Conservation (phyloP, 2,113 vertebrate species). For the Bubo bubo region DNA sequence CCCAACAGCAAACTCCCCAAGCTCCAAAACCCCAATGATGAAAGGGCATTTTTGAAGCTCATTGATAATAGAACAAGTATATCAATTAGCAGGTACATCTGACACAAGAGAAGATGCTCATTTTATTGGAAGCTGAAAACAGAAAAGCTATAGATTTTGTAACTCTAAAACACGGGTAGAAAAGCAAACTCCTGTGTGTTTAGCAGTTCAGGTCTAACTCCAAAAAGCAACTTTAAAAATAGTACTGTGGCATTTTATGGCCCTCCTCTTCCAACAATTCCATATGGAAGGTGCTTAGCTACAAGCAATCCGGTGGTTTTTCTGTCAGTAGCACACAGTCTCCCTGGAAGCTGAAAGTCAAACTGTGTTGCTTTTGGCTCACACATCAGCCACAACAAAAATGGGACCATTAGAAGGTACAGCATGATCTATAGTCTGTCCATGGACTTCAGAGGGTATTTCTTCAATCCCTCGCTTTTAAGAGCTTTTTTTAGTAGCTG, state of each 20-base stretch:
- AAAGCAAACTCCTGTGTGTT: not conserved
- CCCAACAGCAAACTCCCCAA: not conserved
- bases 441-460: not conserved
- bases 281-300: not conserved
- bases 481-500: not conserved
- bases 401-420: not conserved
- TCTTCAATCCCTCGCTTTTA: not conserved
- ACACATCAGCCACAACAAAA: not conserved
- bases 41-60: not conserved
- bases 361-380: not conserved
- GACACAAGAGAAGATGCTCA: not conserved
- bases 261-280: not conserved
- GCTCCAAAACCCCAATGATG: too few species aligned
- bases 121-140: not conserved
- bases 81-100: not conserved
- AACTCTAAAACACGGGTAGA: not conserved
- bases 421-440: not conserved
- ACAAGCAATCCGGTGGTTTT: accelerated
- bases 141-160: not conserved
- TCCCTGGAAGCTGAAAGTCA: not conserved
- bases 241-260: not conserved
- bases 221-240: not conserved
- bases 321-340: not conserved
- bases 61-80: not conserved
- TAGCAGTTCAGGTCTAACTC: not conserved